Conservation (phyloP, 2,797 vertebrate species). For the Knipowitschia caucasica region DNA sequence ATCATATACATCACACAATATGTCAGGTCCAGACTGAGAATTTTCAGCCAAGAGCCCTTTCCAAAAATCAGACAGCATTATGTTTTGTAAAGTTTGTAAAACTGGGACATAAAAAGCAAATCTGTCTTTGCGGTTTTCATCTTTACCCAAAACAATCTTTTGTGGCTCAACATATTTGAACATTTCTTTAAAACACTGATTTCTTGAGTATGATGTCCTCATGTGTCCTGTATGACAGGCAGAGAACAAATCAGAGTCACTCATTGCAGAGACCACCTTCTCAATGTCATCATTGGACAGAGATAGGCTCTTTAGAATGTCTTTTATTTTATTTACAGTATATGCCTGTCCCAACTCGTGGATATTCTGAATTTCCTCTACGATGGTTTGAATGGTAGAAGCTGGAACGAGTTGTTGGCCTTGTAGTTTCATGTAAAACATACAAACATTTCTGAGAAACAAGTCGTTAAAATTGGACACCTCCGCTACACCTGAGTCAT, state of each 20-base stretch:
- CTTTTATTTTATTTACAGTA: too few species aligned
- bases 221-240: too few species aligned
- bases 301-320: too few species aligned
- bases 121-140: slow-evolving; percentile 25
- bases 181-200: not conserved
- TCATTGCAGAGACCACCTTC: too few species aligned
- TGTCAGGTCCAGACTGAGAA: not conserved
- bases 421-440: slow-evolving; percentile 24
- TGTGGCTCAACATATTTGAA: slow-evolving; percentile 10
- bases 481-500: slow-evolving; percentile 7
- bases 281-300: too few species aligned
- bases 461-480: slow-evolving; percentile 21
- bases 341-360: too few species aligned
- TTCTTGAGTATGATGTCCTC: too few species aligned
- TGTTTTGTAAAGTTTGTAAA: slow-evolving; percentile 5
- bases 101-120: slow-evolving; percentile 26
- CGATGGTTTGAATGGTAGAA: not conserved
- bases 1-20: not conserved
- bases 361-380: too few species aligned
- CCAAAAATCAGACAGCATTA: slow-evolving; percentile 25
- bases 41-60: slow-evolving; percentile 2
- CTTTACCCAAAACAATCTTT: slow-evolving; percentile 17
- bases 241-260: too few species aligned
- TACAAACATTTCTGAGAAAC: slow-evolving; percentile 25
- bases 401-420: slow-evolving; percentile 8